These are phyloP conservation scores for Pangasius djambal DNA, from an alignment of 2,797 vertebrate species.

Conservation along the genomic window DNA sequence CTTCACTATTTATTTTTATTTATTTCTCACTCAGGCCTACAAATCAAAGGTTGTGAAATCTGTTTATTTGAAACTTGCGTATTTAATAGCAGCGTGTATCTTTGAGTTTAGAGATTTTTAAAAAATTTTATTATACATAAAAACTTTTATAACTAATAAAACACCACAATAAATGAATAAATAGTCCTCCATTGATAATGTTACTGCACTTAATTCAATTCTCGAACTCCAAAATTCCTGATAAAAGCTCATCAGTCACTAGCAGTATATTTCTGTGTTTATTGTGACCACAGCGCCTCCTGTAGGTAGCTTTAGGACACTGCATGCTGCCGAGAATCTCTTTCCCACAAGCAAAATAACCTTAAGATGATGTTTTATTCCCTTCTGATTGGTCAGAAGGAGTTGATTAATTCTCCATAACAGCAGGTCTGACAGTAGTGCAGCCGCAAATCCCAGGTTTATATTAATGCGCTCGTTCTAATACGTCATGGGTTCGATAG, in stretches of 20 bases:
- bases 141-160: neutral
- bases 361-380: neutral
- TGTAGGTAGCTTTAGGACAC: constrained; percentile 11
- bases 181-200: neutral
- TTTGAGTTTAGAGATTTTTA: neutral
- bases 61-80: neutral
- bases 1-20: too few species aligned
- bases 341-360: neutral
- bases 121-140: neutral
- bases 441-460: neutral
- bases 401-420: neutral
- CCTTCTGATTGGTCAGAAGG: neutral
- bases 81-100: neutral
- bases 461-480: neutral
- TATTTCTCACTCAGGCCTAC: neutral
- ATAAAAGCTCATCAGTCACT: neutral
- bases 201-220: neutral
- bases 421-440: neutral
- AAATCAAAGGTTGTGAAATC: neutral
- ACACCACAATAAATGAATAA: neutral
- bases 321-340: neutral
- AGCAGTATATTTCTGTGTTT: neutral
- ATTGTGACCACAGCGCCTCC: constrained; percentile 28
- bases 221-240: neutral
- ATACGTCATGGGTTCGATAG: neutral